Evolutionary conservation across 2,113 vertebrate genomes (phyloP).

Genomic region (Chrysemys picta): DNA sequence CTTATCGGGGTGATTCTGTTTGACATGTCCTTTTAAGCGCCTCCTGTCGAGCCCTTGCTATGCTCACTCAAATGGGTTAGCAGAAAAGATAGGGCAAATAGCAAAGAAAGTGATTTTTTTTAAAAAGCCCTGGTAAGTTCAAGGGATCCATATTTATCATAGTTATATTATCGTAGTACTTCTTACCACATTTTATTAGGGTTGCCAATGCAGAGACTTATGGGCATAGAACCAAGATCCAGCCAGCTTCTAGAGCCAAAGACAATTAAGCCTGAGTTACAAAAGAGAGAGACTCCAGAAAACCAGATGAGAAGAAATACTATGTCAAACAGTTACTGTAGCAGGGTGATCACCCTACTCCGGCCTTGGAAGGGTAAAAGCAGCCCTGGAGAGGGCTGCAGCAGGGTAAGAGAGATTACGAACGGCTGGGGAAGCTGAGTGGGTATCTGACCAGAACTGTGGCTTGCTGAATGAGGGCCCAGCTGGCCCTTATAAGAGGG

Average conservation of each 20-base stretch:
- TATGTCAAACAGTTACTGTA: not conserved
- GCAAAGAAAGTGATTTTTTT: not conserved
- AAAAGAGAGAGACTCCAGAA: not conserved
- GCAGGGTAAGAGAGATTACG: no score
- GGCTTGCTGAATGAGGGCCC: no score
- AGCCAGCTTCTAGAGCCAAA: not conserved
- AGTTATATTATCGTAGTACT: not conserved
- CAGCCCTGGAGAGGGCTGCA: no score
- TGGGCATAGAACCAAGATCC: not conserved
- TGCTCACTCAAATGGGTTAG: fast-evolving
- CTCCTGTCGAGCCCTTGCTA: fast-evolving
- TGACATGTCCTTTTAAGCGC: fast-evolving
- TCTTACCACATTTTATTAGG: not conserved
- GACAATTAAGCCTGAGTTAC: not conserved
- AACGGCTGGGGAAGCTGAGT: no score
- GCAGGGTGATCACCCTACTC: no score
- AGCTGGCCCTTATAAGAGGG: no score
- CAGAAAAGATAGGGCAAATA: slow-evolving; percentile 7
- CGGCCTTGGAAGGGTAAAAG: no score
- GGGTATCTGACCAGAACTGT: no score
- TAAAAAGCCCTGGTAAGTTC: not conserved
- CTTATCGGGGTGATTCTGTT: fast-evolving
- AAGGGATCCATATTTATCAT: not conserved
- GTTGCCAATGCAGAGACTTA: fast-evolving
- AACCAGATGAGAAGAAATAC: not conserved